Evolutionary conservation across 1,140 invertebrate genomes (phyloP), one percentile per base, ranked within the genome.

Genomic region (Philopotamus ludificatus): DNA sequence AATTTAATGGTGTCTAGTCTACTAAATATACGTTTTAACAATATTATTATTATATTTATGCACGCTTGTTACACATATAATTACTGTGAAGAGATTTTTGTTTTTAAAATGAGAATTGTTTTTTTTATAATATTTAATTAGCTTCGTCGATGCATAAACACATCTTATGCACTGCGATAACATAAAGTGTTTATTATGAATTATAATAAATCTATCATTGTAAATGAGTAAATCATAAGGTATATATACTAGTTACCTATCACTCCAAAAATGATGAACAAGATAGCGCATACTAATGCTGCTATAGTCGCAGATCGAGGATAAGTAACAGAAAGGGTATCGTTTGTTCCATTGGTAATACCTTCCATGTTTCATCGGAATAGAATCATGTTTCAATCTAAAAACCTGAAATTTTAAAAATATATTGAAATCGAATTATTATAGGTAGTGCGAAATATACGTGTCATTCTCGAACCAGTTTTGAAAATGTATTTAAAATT

Each of bases 231-330:
- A n/a, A n/a, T n/a, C n/a, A n/a, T n/a, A n/a, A n/a, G n/a, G n/a
- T n/a, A n/a, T 20, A 58, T 12, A 45, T 51, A 50, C 12, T 54
- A 78, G 78, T 81, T 82, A 93, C 91, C 91, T 51, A 88, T 77
- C 67, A 92, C 83, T 65, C 91, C 91, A 42, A 92, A 79, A 50
- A 90, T 75, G 72, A 87, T 88, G 79, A 93, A 93, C 44, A 92
- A 75, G 68, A 90, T 86, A 49, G 90, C 89, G 75, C 88, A 90
- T 51, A 83, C 78, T 15, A 89, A 88, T 8, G 90, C 91, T 69
- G 88, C 81, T 65, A 92, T 82, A 9, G 90, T 91, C 18, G 88
- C 86, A 55, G 83, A 82, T 70, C 87, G 79, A n/a, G 90, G 87
- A 77, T 88, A 89, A 34, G 49, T 65, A 7, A 75, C 21, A 0